Conservation (phyloP, 2,113 vertebrate genomes). For the Lagopus leucura region DNA sequence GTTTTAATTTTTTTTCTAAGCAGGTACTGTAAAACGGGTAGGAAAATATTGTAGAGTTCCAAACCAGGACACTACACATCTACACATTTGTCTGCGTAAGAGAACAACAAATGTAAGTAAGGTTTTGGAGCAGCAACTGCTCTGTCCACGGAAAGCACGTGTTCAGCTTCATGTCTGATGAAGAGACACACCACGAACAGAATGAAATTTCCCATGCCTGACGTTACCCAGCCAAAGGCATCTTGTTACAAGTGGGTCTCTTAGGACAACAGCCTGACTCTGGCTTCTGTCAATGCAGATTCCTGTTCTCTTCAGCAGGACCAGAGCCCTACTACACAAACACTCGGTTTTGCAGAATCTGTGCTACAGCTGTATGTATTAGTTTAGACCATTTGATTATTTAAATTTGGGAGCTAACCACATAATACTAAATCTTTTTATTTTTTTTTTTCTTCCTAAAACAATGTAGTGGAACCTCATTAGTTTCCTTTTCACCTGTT, state of each 20-base stretch:
- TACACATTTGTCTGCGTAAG: neutral
- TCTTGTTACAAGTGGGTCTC: neutral
- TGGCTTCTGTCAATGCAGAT: neutral
- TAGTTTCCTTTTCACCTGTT: neutral
- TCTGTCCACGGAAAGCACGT: neutral
- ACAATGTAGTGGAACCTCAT: conserved; percentile 10
- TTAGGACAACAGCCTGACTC: neutral
- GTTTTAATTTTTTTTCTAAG: conserved; percentile 36
- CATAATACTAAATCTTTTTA: neutral
- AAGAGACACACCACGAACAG: neutral
- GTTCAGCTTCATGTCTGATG: neutral
- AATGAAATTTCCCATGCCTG: neutral
- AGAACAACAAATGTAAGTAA: neutral
- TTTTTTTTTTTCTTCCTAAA: neutral
- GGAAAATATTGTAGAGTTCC: neutral
- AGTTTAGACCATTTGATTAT: conserved; percentile 49
- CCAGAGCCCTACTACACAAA: neutral
- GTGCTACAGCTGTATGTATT: conserved; percentile 25
- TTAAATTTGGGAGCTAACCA: conserved; percentile 62
- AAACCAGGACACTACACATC: neutral
- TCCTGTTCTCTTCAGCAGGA: neutral
- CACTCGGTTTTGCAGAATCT: neutral
- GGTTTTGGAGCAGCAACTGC: neutral
- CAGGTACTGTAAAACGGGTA: conserved; percentile 61
- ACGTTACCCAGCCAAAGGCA: neutral